Percentiles rank a stretch among this genome's conserved stretches.
phyloP scores from a whole-genome alignment of 2,113 vertebrate species.

The Catharus bicknelli region DNA sequence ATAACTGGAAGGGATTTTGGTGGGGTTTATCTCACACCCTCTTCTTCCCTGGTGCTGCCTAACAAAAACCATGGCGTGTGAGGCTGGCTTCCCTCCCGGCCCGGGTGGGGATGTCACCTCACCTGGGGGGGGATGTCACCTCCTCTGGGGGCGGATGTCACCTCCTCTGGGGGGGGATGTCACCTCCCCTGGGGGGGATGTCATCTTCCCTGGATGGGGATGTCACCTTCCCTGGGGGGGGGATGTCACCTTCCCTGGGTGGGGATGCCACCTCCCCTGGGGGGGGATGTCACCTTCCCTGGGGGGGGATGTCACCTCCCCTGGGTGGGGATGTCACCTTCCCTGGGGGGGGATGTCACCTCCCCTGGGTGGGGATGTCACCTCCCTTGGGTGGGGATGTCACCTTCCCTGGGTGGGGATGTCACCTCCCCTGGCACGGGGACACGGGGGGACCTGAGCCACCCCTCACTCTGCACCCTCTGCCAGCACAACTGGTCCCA shows the following conservation, averaged over 20 bases:
- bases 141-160: not conserved
- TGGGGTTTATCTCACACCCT: not conserved
- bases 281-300: not conserved
- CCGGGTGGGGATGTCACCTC: not conserved
- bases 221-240: not conserved
- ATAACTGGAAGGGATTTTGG: not conserved
- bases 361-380: not conserved
- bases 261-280: too few species aligned
- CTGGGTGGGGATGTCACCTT: not conserved
- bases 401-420: too few species aligned
- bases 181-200: too few species aligned
- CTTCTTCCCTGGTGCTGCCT: not conserved
- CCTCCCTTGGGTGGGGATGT: too few species aligned
- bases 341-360: not conserved
- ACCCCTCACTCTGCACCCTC: accelerated
- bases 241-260: too few species aligned
- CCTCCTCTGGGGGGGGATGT: not conserved
- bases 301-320: not conserved
- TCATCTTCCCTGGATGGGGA: too few species aligned
- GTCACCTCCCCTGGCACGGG: not conserved
- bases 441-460: not conserved
- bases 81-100: not conserved
- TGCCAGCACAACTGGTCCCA: not conserved
- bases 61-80: accelerated
- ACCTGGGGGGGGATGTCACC: not conserved